Conservation (phyloP, 2,113 vertebrate genomes). For the Rhabdornis inornatus region DNA sequence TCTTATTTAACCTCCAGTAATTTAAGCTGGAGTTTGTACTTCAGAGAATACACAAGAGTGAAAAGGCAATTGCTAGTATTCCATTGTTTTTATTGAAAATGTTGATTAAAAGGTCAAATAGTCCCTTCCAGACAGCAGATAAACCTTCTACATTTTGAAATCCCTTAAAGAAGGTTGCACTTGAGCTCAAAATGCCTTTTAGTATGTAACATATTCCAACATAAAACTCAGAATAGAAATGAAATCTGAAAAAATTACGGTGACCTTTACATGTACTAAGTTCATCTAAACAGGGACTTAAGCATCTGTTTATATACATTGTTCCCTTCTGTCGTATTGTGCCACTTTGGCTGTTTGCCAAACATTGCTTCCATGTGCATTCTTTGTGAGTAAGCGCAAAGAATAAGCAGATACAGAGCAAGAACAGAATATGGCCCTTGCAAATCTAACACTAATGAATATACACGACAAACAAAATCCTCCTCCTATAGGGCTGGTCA, state of each 20-base stretch:
- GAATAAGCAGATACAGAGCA: neutral
- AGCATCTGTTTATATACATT: neutral
- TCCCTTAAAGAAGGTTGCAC: neutral
- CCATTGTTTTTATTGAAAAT: neutral
- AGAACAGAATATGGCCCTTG: neutral
- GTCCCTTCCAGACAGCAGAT: neutral
- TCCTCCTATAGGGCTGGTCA: neutral
- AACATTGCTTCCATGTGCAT: neutral
- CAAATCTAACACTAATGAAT: neutral
- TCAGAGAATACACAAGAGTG: neutral
- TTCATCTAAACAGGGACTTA: neutral
- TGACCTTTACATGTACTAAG: neutral
- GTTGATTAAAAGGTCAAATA: neutral
- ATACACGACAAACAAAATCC: neutral
- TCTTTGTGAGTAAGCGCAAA: neutral
- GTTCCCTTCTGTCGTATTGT: neutral
- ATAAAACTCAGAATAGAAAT: neutral
- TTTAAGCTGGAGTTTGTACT: neutral
- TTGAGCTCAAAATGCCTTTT: neutral
- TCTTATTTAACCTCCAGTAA: neutral
- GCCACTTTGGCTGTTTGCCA: neutral
- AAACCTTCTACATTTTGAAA: neutral
- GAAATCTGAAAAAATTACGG: neutral
- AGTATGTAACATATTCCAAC: neutral
- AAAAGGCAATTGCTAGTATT: neutral